These are phyloP conservation scores for Parascotia fuliginaria DNA, from an alignment of 2,888 invertebrate genomes.

Conservation along the genomic window DNA sequence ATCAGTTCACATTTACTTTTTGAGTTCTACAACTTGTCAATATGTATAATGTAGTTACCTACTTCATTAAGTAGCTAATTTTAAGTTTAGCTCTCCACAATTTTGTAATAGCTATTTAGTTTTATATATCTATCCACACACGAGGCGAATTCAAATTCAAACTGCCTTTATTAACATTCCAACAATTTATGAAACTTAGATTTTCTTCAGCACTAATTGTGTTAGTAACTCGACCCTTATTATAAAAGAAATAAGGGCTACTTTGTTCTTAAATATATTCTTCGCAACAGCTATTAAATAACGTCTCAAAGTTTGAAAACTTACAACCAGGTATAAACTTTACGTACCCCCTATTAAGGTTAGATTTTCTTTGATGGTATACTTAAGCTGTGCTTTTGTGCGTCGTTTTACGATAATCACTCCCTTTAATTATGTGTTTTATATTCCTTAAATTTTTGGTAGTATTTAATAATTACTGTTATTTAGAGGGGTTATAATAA, in stretches of 20 bases:
- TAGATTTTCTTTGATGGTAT: slow-evolving; percentile 35
- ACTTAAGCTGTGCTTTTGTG: slow-evolving; percentile 22
- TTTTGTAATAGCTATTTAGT: background rate
- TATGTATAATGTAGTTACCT: too few relatives aligned
- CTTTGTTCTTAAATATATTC: slow-evolving; percentile 32
- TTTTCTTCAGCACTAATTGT: slow-evolving; percentile 34
- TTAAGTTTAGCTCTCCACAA: background rate
- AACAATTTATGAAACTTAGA: slow-evolving; percentile 45
- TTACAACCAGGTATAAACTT: slow-evolving; percentile 46
- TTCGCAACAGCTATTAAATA: slow-evolving; percentile 44
- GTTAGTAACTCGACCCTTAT: slow-evolving; percentile 41
- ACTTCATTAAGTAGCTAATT: background rate
- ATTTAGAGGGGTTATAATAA: slow-evolving; percentile 35
- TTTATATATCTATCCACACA: background rate
- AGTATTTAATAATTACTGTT: slow-evolving; percentile 36
- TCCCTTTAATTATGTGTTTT: slow-evolving; percentile 41
- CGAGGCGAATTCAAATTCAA: slow-evolving; percentile 29
- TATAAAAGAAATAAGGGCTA: slow-evolving; percentile 32
- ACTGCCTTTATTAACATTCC: slow-evolving; percentile 38
- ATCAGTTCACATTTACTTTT: too few relatives aligned
- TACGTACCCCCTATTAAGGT: slow-evolving; percentile 36
- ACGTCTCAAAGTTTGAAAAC: slow-evolving; percentile 42
- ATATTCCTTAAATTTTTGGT: slow-evolving; percentile 35
- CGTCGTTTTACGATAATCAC: slow-evolving; percentile 36
- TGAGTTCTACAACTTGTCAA: background rate